Percentiles rank a stretch among this genome's conserved stretches.
phyloP scores from a whole-genome alignment of 2,113 vertebrate genomes.

The Channa maculata region DNA sequence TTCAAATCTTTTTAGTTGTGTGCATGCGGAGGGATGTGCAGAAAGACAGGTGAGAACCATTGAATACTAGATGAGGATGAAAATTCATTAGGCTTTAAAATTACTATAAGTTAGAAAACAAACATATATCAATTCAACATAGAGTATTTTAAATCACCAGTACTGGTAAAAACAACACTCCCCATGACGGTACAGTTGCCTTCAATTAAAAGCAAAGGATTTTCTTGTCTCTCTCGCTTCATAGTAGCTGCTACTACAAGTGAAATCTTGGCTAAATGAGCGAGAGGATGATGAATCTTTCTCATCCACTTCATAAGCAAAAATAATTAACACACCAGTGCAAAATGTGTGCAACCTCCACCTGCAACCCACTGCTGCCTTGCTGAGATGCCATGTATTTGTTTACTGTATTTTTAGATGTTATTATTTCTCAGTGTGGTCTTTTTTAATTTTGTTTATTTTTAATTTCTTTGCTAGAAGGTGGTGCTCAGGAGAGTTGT shows the following conservation, averaged over 20 bases:
- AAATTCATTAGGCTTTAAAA: conserved; percentile 93
- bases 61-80: conserved; percentile 88
- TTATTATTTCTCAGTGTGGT: conserved; percentile 51
- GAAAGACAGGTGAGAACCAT: conserved; percentile 79
- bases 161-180: conserved; percentile 58
- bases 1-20: conserved; percentile 85
- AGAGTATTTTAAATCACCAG: conserved; percentile 45
- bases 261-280: conserved; percentile 53
- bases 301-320: conserved; percentile 41
- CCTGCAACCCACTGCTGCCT: conserved; percentile 13
- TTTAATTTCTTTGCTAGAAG: conserved; percentile 51
- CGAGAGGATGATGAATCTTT: conserved; percentile 50
- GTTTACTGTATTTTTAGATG: conserved; percentile 56
- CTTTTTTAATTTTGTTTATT: conserved; percentile 49
- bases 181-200: conserved; percentile 37
- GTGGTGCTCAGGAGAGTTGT: conserved; percentile 64
- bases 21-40: conserved; percentile 66
- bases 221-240: conserved; percentile 28
- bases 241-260: conserved; percentile 20
- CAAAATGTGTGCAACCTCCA: conserved; percentile 28
- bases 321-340: conserved; percentile 61
- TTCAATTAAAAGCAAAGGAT: conserved; percentile 41
- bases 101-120: conserved; percentile 73
- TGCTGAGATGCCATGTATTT: conserved; percentile 43
- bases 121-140: conserved; percentile 74